These are phyloP conservation scores for Oxytorus armatus DNA, from an alignment of 2,888 invertebrate species.

Conservation along the genomic window DNA sequence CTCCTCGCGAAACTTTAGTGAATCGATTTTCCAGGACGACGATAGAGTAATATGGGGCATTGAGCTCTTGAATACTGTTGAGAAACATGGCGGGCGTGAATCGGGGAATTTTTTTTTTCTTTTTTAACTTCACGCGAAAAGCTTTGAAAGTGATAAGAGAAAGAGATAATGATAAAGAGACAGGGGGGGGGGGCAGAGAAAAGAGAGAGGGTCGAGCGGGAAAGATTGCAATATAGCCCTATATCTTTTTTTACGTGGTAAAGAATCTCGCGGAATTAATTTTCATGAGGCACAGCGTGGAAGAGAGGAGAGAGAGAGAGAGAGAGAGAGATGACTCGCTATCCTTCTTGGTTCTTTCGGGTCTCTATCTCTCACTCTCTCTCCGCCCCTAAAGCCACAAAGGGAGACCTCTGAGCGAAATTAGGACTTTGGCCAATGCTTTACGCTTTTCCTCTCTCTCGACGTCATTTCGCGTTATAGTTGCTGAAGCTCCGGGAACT, in stretches of 20 bases:
- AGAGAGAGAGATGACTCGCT: slow-evolving; percentile 20
- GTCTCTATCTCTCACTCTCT: slow-evolving; percentile 10
- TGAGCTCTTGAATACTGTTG: slow-evolving; percentile 40
- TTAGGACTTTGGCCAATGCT: slow-evolving; percentile 52
- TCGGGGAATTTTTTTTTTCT: slow-evolving; percentile 49
- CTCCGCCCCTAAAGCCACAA: slow-evolving; percentile 44
- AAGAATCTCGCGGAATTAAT: slow-evolving; percentile 57
- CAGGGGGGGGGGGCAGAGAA: background rate
- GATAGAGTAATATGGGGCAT: slow-evolving; percentile 34
- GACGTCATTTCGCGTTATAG: slow-evolving; percentile 24
- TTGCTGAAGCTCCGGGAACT: slow-evolving; percentile 51
- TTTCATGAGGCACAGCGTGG: slow-evolving; percentile 48
- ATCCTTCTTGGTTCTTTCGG: slow-evolving; percentile 48
- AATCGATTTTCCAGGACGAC: slow-evolving; percentile 48
- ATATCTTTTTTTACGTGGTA: slow-evolving; percentile 43
- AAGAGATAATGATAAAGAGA: slow-evolving; percentile 13
- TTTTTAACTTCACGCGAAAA: slow-evolving; percentile 27
- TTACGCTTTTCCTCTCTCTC: slow-evolving; percentile 33
- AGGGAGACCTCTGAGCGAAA: slow-evolving; percentile 54
- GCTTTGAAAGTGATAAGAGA: slow-evolving; percentile 30
- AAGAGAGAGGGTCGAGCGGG: slow-evolving; percentile 12
- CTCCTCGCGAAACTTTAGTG: slow-evolving; percentile 43
- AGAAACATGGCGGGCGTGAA: slow-evolving; percentile 37
- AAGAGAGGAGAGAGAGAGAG: slow-evolving; percentile 29
- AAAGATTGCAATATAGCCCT: slow-evolving; percentile 33